phyloP scores from a whole-genome alignment of 2,888 invertebrate species.

The Taenaris catops region DNA sequence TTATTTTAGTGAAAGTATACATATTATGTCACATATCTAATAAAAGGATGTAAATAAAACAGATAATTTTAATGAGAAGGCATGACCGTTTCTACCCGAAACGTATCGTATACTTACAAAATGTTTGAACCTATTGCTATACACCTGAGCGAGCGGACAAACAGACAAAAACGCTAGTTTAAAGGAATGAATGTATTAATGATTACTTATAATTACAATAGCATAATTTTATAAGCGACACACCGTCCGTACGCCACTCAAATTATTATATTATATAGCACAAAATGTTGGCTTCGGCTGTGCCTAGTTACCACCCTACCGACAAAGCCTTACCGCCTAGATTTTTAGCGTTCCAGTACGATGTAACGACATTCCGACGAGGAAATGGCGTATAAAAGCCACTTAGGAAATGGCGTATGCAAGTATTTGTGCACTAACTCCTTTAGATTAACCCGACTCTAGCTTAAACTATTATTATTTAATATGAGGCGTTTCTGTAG shows the following conservation, averaged over 20 bases:
- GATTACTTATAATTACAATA: conserved; percentile 25
- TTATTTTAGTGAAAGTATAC: conserved; percentile 4
- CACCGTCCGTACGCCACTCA: conserved; percentile 20
- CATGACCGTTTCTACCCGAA: conserved; percentile 35
- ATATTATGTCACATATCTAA: conserved; percentile 17
- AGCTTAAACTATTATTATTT: background rate
- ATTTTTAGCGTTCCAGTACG: too few relatives aligned
- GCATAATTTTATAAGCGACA: conserved; percentile 9
- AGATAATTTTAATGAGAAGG: conserved; percentile 25
- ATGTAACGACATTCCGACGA: too few relatives aligned
- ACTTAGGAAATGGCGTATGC: too few relatives aligned
- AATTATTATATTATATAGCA: conserved; percentile 13
- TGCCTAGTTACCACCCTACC: too few relatives aligned
- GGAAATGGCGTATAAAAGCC: too few relatives aligned
- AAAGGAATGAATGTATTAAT: conserved; percentile 37
- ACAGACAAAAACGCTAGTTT: conserved; percentile 57
- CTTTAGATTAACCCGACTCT: background rate
- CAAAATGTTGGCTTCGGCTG: conserved; percentile 1
- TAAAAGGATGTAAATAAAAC: conserved; percentile 17
- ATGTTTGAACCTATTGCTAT: conserved; percentile 56
- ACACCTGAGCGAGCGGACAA: conserved; percentile 64
- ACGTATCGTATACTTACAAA: conserved; percentile 57
- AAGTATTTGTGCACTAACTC: too few relatives aligned
- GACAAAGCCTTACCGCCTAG: too few relatives aligned
- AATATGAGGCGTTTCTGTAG: background rate